Evolutionary conservation across 2,113 vertebrate genomes (phyloP).

Genomic region (Hoplias malabaricus): DNA sequence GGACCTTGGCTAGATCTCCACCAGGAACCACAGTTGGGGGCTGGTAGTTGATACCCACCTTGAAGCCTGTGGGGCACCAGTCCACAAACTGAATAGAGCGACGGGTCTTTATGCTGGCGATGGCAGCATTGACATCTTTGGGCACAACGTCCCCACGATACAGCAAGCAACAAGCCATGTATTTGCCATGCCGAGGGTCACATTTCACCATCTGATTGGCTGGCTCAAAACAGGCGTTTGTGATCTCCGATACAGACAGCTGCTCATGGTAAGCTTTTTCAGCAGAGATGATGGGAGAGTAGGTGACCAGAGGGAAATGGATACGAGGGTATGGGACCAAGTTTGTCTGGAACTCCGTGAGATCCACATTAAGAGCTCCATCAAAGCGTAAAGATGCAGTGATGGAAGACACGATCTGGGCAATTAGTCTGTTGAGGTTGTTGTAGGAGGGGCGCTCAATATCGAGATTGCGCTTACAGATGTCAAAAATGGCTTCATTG

Average conservation of each 20-base stretch:
- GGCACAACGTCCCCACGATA: too few species aligned
- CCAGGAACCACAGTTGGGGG: too few species aligned
- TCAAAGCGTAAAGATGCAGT: conserved; percentile 31
- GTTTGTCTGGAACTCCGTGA: conserved; percentile 28
- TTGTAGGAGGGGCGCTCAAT: conserved; percentile 32
- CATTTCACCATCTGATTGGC: too few species aligned
- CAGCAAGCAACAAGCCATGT: too few species aligned
- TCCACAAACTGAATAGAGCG: too few species aligned
- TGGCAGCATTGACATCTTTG: too few species aligned
- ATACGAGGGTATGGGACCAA: conserved; percentile 34
- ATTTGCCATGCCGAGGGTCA: too few species aligned
- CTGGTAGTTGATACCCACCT: too few species aligned
- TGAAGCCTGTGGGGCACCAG: too few species aligned
- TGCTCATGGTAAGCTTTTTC: conserved; percentile 86
- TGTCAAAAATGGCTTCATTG: conserved; percentile 31
- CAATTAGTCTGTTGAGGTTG: conserved; percentile 29
- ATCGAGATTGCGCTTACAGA: conserved; percentile 31
- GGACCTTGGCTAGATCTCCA: too few species aligned
- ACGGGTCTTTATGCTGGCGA: too few species aligned
- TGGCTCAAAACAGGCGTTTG: conserved; percentile 82
- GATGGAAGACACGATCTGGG: conserved; percentile 31
- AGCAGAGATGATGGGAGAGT: conserved; percentile 69
- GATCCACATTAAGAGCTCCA: conserved; percentile 27
- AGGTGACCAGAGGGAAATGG: conserved; percentile 35
- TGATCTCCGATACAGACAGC: conserved; percentile 83